Conservation (phyloP, 2,888 invertebrate species). For the Tetramorium bicarinatum region DNA sequence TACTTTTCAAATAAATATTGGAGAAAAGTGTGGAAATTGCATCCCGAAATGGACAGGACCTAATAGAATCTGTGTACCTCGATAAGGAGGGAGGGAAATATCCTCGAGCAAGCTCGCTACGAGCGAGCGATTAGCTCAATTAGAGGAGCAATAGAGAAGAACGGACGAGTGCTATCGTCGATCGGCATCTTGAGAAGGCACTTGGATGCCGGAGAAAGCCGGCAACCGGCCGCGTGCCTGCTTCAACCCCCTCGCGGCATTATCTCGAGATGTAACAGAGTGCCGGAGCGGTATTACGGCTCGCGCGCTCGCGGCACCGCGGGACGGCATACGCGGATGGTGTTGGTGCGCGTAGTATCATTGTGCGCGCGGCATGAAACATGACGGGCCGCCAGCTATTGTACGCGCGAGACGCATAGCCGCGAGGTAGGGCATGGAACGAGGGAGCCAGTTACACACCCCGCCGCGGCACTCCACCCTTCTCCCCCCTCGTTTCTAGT, state of each 20-base stretch:
- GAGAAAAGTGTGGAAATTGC: not conserved
- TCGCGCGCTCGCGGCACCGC: slow-evolving; percentile 56
- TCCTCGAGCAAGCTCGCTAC: not conserved
- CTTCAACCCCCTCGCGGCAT: slow-evolving; percentile 76
- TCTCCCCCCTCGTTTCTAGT: slow-evolving; percentile 42
- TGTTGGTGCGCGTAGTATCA: slow-evolving; percentile 81
- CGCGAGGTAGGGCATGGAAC: slow-evolving; percentile 69
- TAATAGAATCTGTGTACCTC: slow-evolving; percentile 21
- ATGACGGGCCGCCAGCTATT: slow-evolving; percentile 83
- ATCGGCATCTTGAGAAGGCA: slow-evolving; percentile 58
- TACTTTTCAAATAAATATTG: not conserved
- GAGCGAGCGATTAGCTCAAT: slow-evolving; percentile 62
- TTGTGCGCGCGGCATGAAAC: slow-evolving; percentile 83
- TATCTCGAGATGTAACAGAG: slow-evolving; percentile 82
- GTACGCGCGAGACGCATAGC: slow-evolving; percentile 82
- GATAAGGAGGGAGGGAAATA: slow-evolving; percentile 13
- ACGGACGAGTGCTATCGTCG: slow-evolving; percentile 48
- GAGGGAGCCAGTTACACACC: slow-evolving; percentile 70
- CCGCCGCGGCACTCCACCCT: slow-evolving; percentile 35
- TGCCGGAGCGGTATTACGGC: slow-evolving; percentile 67
- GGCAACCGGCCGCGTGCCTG: slow-evolving; percentile 45
- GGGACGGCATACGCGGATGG: slow-evolving; percentile 49
- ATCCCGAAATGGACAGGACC: not conserved
- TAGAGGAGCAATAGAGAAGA: slow-evolving; percentile 28
- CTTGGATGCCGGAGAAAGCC: slow-evolving; percentile 40